Percentiles rank a stretch among this genome's conserved stretches.
These are phyloP conservation scores for Chalcosyrphus nemorum DNA, from an alignment of 2,888 invertebrate species.

Conservation along the genomic window DNA sequence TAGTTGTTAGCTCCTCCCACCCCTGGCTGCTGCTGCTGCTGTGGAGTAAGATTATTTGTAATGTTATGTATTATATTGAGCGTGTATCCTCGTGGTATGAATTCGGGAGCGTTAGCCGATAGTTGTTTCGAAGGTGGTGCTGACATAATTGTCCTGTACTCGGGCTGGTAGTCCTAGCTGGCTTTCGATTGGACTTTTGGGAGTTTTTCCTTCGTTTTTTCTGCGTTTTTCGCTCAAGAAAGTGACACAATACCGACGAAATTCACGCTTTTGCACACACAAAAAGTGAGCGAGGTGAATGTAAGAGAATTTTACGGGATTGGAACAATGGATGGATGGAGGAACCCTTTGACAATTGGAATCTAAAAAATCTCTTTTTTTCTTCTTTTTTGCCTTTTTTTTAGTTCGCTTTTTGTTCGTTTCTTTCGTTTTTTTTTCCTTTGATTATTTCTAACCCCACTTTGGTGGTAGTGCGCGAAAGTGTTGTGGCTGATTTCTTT, in stretches of 20 bases:
- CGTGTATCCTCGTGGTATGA: constrained; percentile 74
- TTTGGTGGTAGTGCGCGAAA: constrained; percentile 70
- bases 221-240: constrained; percentile 46
- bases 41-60: constrained; percentile 60
- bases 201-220: constrained; percentile 20
- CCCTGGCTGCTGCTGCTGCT: constrained; percentile 28
- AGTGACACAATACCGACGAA: constrained; percentile 64
- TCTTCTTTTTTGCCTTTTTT: neutral
- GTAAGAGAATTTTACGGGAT: constrained; percentile 68
- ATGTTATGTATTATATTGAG: constrained; percentile 62
- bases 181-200: constrained; percentile 22
- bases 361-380: constrained; percentile 35
- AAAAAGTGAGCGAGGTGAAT: constrained; percentile 69
- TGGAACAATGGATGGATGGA: constrained; percentile 70
- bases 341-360: constrained; percentile 72
- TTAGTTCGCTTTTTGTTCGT: too few species aligned
- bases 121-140: constrained; percentile 73
- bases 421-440: constrained; percentile 31
- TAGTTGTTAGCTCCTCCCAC: too few species aligned
- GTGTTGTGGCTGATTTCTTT: constrained; percentile 71
- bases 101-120: constrained; percentile 75
- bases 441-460: constrained; percentile 71
- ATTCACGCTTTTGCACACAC: constrained; percentile 71
- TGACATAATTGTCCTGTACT: constrained; percentile 63
- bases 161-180: neutral